Evolutionary conservation across 2,797 vertebrate genomes (phyloP), one percentile per base, ranked within the genome.

Genomic region (Squalus acanthias): DNA sequence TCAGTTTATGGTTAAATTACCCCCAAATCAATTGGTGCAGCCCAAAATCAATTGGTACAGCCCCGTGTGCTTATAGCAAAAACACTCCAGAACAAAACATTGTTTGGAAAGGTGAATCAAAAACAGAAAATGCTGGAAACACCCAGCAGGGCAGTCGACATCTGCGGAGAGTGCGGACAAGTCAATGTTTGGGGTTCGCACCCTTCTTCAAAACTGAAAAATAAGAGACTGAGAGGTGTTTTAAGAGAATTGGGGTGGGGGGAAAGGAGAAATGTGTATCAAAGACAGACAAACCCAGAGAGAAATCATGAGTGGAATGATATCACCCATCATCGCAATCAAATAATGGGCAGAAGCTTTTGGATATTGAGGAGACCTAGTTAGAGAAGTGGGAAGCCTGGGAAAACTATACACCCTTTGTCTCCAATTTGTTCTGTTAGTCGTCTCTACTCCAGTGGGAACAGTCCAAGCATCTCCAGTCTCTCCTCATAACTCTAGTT

Each of bases 1-100:
- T 93, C 63, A 93, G n/a, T 93, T 93, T 93, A 69, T 46, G 63
- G 20, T 69, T 93, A 93, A 93, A 93, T 69, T 69, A 69, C 65
- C n/a, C 65, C 91, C n/a, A 69, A 93, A 93, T 93, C 91, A 93
- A 93, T 93, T 93, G 91, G 63, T 46, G 39, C 15, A 63, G 60
- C 89, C 33, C 91, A 93, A 88, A 91, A 15, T 63, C 29, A 91
- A 60, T 91, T 63, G 60, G 57, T 63, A 29, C 29, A n/a, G 88
- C 12, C 74, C 74, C 13, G 0, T 24, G 82, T 85, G 39, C 82
- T 50, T 50, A 9, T 46, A 85, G 79, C 50, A 85, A 50, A 85
- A 50, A 24, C 46, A 50, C 39, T 50, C 46, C 46, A 50, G 82
- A 85, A 39, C 46, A 69, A 69, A n/a, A 9, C 39, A 20, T 10